Evolutionary conservation across 2,797 vertebrate genomes (phyloP).

Genomic region (Argyrosomus regius): DNA sequence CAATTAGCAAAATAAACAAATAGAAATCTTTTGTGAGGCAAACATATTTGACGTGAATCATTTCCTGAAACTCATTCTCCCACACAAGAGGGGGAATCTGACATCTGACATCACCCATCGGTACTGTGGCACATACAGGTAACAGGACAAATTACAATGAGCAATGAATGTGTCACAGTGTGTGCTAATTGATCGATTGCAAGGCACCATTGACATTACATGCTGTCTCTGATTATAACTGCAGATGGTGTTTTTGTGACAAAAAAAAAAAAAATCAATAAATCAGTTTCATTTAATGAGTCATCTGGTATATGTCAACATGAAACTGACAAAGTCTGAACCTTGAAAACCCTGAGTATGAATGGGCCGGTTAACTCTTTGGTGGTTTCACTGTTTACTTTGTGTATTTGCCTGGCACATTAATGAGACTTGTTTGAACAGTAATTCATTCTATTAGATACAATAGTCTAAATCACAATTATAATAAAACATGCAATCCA

Average conservation of each 20-base stretch:
- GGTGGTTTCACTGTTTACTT: not conserved
- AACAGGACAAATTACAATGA: not conserved
- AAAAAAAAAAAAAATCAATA: constrained; percentile 32
- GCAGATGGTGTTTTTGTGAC: constrained; percentile 23
- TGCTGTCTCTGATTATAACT: constrained; percentile 22
- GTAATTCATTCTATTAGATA: not conserved
- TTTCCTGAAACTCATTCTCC: not conserved
- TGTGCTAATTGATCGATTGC: not conserved
- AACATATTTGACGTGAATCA: not conserved
- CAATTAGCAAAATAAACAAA: not conserved
- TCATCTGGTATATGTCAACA: constrained; percentile 25
- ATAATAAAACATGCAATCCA: constrained; percentile 1
- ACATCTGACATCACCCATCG: constrained; percentile 2
- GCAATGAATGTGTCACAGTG: not conserved
- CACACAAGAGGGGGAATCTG: not conserved
- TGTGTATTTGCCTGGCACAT: not conserved
- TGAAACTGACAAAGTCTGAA: constrained; percentile 29
- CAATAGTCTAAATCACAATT: not conserved
- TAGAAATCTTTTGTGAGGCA: not conserved
- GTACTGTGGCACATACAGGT: not conserved
- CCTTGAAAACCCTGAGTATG: constrained; percentile 5
- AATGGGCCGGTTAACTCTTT: too few relatives aligned
- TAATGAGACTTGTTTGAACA: not conserved
- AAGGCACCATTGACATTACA: constrained; percentile 9
- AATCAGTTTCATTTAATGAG: constrained; percentile 30